A percentile compares a stretch with the other conserved stretches of the same genome.
phyloP scores from a whole-genome alignment of 1,140 invertebrate species.

The Zaprionus taronus region DNA sequence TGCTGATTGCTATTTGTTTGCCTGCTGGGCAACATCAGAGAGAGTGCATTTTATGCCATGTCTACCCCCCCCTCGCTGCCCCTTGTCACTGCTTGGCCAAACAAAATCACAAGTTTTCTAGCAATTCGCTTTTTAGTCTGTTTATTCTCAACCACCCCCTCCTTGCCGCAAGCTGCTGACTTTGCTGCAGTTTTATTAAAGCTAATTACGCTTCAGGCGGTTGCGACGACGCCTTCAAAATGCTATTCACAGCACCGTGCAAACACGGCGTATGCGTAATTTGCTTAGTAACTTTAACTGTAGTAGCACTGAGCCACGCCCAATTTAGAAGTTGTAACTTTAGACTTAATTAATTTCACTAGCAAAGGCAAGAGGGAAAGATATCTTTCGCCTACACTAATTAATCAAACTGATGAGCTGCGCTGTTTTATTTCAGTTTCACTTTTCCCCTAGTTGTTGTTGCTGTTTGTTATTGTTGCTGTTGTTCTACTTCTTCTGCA shows the following conservation, averaged over 20 bases:
- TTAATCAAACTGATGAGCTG: slow-evolving; percentile 52
- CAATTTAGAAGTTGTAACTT: slow-evolving; percentile 27
- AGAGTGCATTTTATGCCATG: slow-evolving; percentile 29
- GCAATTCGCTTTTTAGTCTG: neutral
- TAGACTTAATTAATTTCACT: slow-evolving; percentile 56
- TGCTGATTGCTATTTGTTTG: slow-evolving; percentile 64
- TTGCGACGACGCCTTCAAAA: slow-evolving; percentile 18
- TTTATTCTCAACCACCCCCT: neutral
- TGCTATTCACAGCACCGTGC: neutral
- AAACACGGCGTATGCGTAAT: slow-evolving; percentile 46
- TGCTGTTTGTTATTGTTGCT: neutral
- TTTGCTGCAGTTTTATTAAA: slow-evolving; percentile 37
- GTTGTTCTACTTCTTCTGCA: neutral
- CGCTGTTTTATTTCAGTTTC: neutral
- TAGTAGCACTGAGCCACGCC: slow-evolving; percentile 13
- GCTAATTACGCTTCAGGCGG: slow-evolving; percentile 37
- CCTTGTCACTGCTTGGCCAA: neutral
- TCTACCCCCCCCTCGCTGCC: neutral
- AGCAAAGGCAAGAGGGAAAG: slow-evolving; percentile 18
- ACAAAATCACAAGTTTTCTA: slow-evolving; percentile 34
- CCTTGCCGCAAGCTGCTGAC: slow-evolving; percentile 5
- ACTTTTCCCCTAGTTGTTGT: neutral
- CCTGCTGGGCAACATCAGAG: slow-evolving; percentile 21
- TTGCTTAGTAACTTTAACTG: slow-evolving; percentile 17
- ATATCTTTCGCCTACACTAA: slow-evolving; percentile 33